Evolutionary conservation across 2,797 vertebrate species (phyloP).

Genomic region (Amblyraja radiata): DNA sequence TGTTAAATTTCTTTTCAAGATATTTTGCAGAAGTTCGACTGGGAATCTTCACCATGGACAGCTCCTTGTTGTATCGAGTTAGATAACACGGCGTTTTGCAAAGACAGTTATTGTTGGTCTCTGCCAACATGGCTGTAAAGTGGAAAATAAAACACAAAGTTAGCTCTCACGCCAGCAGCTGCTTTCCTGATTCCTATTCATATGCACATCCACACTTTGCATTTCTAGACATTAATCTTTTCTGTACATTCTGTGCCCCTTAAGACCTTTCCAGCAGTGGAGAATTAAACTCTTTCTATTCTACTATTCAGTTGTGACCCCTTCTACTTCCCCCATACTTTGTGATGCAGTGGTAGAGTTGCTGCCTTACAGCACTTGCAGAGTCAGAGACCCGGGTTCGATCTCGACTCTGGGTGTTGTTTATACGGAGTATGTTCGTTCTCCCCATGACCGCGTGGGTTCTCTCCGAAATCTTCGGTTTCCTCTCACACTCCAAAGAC

Average conservation of each 20-base stretch:
- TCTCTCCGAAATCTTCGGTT: too few relatives aligned
- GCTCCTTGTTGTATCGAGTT: slow-evolving; percentile 96
- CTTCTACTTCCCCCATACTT: background rate
- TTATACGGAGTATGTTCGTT: too few relatives aligned
- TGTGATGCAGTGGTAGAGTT: too few relatives aligned
- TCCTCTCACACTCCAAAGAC: too few relatives aligned
- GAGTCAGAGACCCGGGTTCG: too few relatives aligned
- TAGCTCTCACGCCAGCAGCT: background rate
- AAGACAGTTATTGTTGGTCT: slow-evolving; percentile 82
- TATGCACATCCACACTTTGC: background rate
- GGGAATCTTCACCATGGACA: slow-evolving; percentile 99
- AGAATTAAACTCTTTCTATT: background rate
- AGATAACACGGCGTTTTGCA: slow-evolving; percentile 93
- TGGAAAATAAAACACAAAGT: background rate
- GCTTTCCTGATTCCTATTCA: background rate
- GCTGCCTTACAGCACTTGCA: too few relatives aligned
- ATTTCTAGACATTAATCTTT: background rate
- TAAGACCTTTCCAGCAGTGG: background rate
- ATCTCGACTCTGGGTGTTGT: too few relatives aligned
- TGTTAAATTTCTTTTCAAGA: slow-evolving; percentile 98
- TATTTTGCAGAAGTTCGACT: slow-evolving; percentile 96
- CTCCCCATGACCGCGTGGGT: too few relatives aligned
- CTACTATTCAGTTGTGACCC: background rate
- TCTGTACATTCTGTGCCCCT: background rate
- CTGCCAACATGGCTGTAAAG: slow-evolving; percentile 74